A percentile compares a stretch with the other conserved stretches of the same genome.
Evolutionary conservation across 92 coral and sea anemone genomes (phyloP).

Genomic region (Desmophyllum pertusum): DNA sequence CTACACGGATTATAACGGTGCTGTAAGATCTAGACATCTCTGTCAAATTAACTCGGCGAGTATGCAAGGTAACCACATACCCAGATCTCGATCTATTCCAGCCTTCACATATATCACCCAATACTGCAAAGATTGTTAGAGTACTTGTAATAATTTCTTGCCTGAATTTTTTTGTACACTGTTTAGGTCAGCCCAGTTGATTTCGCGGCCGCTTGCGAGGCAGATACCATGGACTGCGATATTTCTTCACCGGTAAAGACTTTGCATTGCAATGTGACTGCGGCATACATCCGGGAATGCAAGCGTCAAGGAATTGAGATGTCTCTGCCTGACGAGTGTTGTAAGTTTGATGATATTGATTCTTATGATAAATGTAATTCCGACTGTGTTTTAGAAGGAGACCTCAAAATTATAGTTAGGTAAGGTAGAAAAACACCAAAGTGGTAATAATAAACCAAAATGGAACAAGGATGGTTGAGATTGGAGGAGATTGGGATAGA

Average conservation of each 20-base stretch:
- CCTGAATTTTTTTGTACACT: background rate
- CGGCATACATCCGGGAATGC: slow-evolving; percentile 68
- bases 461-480: too few species aligned
- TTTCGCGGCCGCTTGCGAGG: slow-evolving; percentile 55
- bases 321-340: slow-evolving; percentile 61
- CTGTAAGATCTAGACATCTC: background rate
- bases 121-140: too few species aligned
- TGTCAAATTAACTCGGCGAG: background rate
- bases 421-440: too few species aligned
- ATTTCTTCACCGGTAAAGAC: slow-evolving; percentile 9
- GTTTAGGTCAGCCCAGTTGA: slow-evolving; percentile 54
- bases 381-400: too few species aligned
- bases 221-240: slow-evolving; percentile 58
- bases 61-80: background rate
- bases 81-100: background rate
- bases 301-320: slow-evolving; percentile 46
- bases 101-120: too few species aligned
- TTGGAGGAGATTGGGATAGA: too few species aligned
- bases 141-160: background rate
- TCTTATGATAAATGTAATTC: background rate
- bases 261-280: slow-evolving; percentile 67
- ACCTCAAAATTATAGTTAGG: too few species aligned
- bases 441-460: too few species aligned
- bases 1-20: background rate
- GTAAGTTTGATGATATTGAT: slow-evolving; percentile 36